These are phyloP conservation scores for Meloidogyne floridensis DNA, from an alignment of 1,140 invertebrate genomes.

Conservation along the genomic window DNA sequence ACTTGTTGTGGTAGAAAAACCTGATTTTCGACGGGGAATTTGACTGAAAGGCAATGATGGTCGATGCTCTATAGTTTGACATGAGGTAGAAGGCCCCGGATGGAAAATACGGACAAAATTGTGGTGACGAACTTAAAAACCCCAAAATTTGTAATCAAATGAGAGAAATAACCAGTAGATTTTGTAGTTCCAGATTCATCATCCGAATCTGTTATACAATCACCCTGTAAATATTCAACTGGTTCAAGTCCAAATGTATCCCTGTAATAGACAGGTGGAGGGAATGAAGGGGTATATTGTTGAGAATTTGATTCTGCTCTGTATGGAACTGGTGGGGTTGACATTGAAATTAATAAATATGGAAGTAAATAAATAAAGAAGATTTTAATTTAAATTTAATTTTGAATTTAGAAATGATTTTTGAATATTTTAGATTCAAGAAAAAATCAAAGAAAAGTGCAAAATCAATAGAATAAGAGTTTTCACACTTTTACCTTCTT, in stretches of 20 bases:
- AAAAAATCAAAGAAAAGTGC: too few relatives aligned
- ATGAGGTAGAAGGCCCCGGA: constrained; percentile 13
- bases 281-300: constrained; percentile 59
- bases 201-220: constrained; percentile 30
- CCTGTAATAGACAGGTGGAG: constrained; percentile 60
- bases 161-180: constrained; percentile 53
- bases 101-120: constrained; percentile 29
- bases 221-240: constrained; percentile 22
- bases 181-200: constrained; percentile 59
- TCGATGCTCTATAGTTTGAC: constrained; percentile 5
- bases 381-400: too few relatives aligned
- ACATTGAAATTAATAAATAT: neutral
- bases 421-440: too few relatives aligned
- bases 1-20: constrained; percentile 21
- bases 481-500: too few relatives aligned
- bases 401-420: too few relatives aligned
- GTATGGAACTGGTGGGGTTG: constrained; percentile 28
- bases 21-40: constrained; percentile 22
- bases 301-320: constrained; percentile 34
- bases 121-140: constrained; percentile 17
- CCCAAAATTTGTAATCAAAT: constrained; percentile 4
- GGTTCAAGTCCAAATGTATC: constrained; percentile 56
- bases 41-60: constrained; percentile 3
- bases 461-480: too few relatives aligned
- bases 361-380: too few relatives aligned